phyloP scores from a whole-genome alignment of 2,797 vertebrate genomes.

The Tinamus major region DNA sequence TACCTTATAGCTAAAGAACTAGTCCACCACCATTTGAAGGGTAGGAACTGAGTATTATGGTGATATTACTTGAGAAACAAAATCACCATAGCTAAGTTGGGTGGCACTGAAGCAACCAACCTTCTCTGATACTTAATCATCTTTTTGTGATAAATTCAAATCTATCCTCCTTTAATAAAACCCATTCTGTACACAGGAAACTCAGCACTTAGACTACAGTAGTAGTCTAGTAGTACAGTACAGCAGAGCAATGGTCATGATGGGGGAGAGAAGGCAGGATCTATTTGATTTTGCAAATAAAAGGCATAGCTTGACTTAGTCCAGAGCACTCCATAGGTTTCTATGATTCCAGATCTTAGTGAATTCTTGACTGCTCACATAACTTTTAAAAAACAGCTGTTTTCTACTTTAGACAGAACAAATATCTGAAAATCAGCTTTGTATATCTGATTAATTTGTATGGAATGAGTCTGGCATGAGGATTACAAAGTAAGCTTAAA shows the following conservation, averaged over 20 bases:
- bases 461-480: not conserved
- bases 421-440: slow-evolving; percentile 16
- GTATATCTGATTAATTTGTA: not conserved
- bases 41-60: not conserved
- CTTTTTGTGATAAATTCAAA: not conserved
- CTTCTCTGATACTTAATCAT: not conserved
- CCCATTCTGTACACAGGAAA: not conserved
- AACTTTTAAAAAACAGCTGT: not conserved
- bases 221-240: not conserved
- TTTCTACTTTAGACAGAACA: slow-evolving; percentile 9
- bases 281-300: not conserved
- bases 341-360: not conserved
- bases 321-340: not conserved
- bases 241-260: not conserved
- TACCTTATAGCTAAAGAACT: not conserved
- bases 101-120: not conserved
- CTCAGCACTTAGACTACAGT: not conserved
- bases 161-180: not conserved
- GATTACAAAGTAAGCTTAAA: not conserved
- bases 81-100: not conserved
- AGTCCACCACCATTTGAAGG: not conserved
- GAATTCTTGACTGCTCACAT: not conserved
- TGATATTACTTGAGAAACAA: not conserved
- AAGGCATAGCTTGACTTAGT: not conserved
- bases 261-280: not conserved